phyloP scores from a whole-genome alignment of 2,888 invertebrate species.

The Terebella lapidaria region DNA sequence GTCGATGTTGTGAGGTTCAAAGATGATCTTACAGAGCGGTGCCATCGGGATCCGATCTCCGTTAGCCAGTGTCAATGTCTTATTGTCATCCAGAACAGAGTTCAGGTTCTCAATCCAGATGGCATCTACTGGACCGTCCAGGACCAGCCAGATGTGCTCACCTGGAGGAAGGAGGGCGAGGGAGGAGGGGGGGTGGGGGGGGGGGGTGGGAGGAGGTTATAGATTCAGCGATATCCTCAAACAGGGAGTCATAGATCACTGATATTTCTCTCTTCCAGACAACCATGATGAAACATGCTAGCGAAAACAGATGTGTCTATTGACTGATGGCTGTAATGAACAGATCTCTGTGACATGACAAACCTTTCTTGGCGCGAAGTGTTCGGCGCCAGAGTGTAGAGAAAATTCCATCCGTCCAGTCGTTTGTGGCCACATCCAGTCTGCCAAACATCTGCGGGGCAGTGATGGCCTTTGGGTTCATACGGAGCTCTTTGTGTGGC shows the following conservation, averaged over 20 bases:
- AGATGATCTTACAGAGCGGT: constrained; percentile 87
- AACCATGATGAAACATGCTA: too few relatives aligned
- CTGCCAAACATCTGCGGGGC: constrained; percentile 97
- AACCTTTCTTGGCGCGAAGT: constrained; percentile 72
- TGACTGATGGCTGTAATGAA: too few relatives aligned
- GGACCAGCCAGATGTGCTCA: constrained; percentile 87
- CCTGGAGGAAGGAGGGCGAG: too few relatives aligned
- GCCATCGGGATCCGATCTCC: constrained; percentile 91
- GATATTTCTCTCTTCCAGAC: too few relatives aligned
- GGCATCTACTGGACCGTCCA: constrained; percentile 54
- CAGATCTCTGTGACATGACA: too few relatives aligned
- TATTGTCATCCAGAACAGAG: constrained; percentile 54
- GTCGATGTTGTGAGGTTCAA: constrained; percentile 95
- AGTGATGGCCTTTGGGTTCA: constrained; percentile 97
- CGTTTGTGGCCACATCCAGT: constrained; percentile 92
- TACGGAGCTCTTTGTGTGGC: constrained; percentile 87
- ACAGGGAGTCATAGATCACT: not conserved
- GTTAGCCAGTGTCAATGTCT: constrained; percentile 75
- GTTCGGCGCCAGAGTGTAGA: constrained; percentile 95
- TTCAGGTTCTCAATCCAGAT: constrained; percentile 56
- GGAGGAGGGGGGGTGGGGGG: too few relatives aligned
- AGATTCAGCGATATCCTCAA: not conserved
- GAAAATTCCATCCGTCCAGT: constrained; percentile 98
- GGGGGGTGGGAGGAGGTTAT: too few relatives aligned
- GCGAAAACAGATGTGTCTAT: too few relatives aligned